These are phyloP conservation scores for Loriculus beryllinus DNA, from an alignment of 2,797 vertebrate species.

Conservation along the genomic window DNA sequence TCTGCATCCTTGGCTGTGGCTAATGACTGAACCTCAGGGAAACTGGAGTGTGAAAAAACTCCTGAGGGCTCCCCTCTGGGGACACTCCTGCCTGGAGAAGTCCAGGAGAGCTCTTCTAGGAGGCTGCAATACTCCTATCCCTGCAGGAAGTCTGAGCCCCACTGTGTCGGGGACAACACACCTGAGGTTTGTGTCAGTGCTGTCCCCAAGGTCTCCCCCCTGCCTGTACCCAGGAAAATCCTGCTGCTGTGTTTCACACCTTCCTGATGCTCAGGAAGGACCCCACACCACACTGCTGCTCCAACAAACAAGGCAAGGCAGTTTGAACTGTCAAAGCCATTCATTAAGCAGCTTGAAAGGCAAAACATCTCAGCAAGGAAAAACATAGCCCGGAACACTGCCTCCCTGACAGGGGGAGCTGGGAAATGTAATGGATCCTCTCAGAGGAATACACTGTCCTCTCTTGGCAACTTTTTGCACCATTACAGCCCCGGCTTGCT, in stretches of 20 bases:
- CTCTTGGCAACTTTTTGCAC: not conserved
- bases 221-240: not conserved
- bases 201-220: not conserved
- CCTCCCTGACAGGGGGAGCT: not conserved
- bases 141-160: not conserved
- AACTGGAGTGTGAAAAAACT: not conserved
- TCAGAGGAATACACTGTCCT: not conserved
- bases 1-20: not conserved
- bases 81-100: not conserved
- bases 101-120: not conserved
- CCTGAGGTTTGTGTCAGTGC: not conserved
- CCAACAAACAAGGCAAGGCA: not conserved
- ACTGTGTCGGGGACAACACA: accelerated
- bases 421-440: slow-evolving; percentile 26
- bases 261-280: not conserved
- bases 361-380: slow-evolving; percentile 8
- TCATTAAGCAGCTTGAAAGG: not conserved
- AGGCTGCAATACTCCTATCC: not conserved
- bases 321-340: not conserved
- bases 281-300: not conserved
- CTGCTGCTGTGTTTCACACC: not conserved
- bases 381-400: not conserved
- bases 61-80: not conserved
- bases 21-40: not conserved
- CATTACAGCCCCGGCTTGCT: not conserved